Evolutionary conservation across 2,113 vertebrate species (phyloP).

Genomic region (Micronycteris hirsuta): DNA sequence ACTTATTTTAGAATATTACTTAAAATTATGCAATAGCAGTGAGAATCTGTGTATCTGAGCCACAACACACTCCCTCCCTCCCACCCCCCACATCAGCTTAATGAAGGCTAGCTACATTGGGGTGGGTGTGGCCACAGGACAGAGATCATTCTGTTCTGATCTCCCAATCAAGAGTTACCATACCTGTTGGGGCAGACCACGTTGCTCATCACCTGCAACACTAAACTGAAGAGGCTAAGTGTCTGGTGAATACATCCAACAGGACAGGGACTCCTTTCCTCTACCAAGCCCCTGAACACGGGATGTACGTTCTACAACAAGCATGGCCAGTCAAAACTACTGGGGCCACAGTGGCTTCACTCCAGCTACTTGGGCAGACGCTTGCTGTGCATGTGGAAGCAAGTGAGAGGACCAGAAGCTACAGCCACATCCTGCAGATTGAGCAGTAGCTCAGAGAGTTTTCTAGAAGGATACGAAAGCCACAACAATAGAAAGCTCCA

Average conservation of each 20-base stretch:
- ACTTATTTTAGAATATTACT: not conserved
- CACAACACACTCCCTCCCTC: accelerated
- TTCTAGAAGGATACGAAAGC: not conserved
- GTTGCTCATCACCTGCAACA: not conserved
- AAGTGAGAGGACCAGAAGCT: not conserved
- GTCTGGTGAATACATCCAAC: not conserved
- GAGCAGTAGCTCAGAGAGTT: not conserved
- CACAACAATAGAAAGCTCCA: not conserved
- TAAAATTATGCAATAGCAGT: not conserved
- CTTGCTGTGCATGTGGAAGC: not conserved
- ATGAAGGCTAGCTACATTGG: too few relatives aligned
- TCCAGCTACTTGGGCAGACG: not conserved
- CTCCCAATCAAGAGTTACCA: not conserved
- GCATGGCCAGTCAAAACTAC: not conserved
- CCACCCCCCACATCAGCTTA: accelerated
- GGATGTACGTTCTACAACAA: accelerated
- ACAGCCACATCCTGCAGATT: accelerated
- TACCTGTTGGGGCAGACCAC: accelerated
- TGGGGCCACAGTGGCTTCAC: accelerated
- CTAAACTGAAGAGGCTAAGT: not conserved
- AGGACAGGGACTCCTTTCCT: not conserved
- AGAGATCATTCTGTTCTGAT: accelerated
- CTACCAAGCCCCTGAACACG: accelerated
- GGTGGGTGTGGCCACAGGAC: not conserved
- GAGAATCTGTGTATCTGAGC: not conserved